Percentiles rank a stretch among this genome's conserved stretches.
These are phyloP conservation scores for Bombus superbus DNA, from an alignment of 1,140 invertebrate genomes.

Conservation along the genomic window DNA sequence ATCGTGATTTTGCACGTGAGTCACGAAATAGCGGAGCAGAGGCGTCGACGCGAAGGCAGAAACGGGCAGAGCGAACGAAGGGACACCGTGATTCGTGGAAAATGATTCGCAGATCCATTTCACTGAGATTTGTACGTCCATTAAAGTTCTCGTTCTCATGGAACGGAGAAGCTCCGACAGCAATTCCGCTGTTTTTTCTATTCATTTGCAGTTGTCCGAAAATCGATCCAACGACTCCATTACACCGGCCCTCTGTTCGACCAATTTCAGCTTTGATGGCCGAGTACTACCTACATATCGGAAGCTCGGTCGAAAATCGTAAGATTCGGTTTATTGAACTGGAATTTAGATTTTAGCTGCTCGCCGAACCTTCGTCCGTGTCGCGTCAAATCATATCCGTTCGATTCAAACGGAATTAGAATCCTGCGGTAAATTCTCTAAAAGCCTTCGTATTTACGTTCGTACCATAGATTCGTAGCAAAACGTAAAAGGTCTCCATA, in stretches of 20 bases:
- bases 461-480: background rate
- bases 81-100: slow-evolving; percentile 53
- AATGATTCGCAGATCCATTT: slow-evolving; percentile 61
- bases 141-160: slow-evolving; percentile 62
- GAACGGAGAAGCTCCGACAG: slow-evolving; percentile 56
- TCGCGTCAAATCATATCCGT: too few species aligned
- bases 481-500: background rate
- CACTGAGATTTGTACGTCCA: slow-evolving; percentile 69
- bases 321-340: background rate
- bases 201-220: slow-evolving; percentile 30
- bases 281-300: background rate
- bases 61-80: slow-evolving; percentile 22
- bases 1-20: slow-evolving; percentile 21
- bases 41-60: background rate
- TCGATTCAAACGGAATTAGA: background rate
- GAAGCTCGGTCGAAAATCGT: background rate
- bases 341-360: background rate
- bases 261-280: background rate
- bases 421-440: too few species aligned
- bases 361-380: background rate
- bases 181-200: slow-evolving; percentile 45
- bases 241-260: background rate
- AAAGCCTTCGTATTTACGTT: background rate
- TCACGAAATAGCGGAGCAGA: slow-evolving; percentile 23
- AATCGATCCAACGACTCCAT: slow-evolving; percentile 15